Conservation (phyloP, 2,797 vertebrate species). For the Carduelis carduelis region DNA sequence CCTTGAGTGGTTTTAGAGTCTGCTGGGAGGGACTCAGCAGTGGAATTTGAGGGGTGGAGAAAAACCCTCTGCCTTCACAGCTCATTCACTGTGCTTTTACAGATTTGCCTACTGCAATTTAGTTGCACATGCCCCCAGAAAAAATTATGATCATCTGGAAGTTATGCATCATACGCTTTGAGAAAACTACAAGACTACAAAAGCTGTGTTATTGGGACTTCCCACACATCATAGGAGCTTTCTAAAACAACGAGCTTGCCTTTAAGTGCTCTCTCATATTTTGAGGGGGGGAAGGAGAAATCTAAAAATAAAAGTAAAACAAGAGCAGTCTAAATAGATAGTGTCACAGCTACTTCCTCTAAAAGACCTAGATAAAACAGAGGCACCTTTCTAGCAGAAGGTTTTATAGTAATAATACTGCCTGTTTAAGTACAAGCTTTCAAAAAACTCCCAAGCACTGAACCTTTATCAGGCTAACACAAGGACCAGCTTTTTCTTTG, state of each 20-base stretch:
- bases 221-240: background rate
- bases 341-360: constrained; percentile 32
- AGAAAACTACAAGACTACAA: background rate
- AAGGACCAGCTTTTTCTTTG: background rate
- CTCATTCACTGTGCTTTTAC: background rate
- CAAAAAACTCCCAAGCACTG: background rate
- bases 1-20: background rate
- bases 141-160: background rate
- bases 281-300: background rate
- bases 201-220: background rate
- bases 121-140: background rate
- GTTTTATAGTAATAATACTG: background rate
- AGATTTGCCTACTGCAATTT: background rate
- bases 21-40: background rate
- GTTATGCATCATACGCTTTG: fast-evolving
- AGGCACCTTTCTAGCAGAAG: background rate
- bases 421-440: background rate
- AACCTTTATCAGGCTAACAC: background rate
- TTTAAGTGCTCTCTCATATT: background rate
- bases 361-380: constrained; percentile 23
- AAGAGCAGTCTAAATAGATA: constrained; percentile 4
- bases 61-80: background rate
- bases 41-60: background rate
- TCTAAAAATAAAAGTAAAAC: constrained; percentile 18
- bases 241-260: background rate